phyloP scores from a whole-genome alignment of 2,113 vertebrate species.

The Ailuropoda melanoleuca region DNA sequence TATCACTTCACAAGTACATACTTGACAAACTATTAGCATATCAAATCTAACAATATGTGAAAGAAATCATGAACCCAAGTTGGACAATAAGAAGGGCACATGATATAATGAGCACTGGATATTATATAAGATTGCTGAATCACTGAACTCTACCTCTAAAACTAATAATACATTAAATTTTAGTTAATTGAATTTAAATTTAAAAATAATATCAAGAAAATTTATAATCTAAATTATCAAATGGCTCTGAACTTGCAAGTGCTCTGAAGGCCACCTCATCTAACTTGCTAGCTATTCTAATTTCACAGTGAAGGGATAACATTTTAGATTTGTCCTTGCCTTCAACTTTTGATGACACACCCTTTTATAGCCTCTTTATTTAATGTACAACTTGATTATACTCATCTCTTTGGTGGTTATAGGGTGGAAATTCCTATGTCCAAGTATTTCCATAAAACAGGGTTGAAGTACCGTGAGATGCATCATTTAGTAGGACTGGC shows the following conservation, averaged over 20 bases:
- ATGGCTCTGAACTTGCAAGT: not conserved
- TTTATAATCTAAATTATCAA: not conserved
- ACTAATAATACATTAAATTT: not conserved
- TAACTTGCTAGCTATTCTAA: not conserved
- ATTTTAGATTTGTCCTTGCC: not conserved
- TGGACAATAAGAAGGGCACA: not conserved
- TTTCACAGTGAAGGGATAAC: not conserved
- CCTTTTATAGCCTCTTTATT: not conserved
- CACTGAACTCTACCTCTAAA: not conserved
- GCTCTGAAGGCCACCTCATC: not conserved
- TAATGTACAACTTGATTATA: not conserved
- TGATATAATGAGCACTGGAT: not conserved
- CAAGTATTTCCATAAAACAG: not conserved
- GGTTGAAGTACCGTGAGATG: not conserved
- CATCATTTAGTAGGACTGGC: not conserved
- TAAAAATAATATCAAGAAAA: not conserved
- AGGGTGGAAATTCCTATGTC: not conserved
- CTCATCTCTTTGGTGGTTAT: not conserved
- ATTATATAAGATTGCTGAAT: not conserved
- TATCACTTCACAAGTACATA: slow-evolving; percentile 12
- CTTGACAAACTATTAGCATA: not conserved
- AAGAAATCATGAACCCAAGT: not conserved
- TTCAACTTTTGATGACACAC: not conserved
- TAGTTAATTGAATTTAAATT: not conserved
- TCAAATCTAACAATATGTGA: not conserved